Evolutionary conservation across 1,140 invertebrate genomes (phyloP).

Genomic region (Elymnias hypermnestra): DNA sequence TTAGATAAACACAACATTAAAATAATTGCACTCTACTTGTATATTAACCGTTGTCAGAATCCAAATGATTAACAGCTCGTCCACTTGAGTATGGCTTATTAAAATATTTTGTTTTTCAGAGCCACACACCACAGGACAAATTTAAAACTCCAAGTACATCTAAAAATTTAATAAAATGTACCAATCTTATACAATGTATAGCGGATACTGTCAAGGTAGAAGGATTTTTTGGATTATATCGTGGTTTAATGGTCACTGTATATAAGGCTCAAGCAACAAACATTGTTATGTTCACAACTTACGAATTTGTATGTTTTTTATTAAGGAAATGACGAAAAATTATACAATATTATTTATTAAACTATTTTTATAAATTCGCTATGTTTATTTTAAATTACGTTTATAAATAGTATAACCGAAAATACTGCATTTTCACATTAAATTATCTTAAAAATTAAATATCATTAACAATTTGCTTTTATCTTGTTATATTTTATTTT

Average conservation of each 20-base stretch:
- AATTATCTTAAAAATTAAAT: too few species aligned
- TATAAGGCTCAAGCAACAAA: slow-evolving; percentile 49
- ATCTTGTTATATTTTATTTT: too few species aligned
- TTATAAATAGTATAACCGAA: too few species aligned
- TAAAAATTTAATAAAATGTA: slow-evolving; percentile 37
- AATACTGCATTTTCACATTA: too few species aligned
- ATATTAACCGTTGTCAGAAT: too few species aligned
- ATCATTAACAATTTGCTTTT: too few species aligned
- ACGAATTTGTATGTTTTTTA: slow-evolving; percentile 48
- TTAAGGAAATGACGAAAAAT: slow-evolving; percentile 28
- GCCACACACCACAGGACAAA: slow-evolving; percentile 32
- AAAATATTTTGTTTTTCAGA: slow-evolving; percentile 37
- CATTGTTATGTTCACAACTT: slow-evolving; percentile 51
- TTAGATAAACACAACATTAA: too few species aligned
- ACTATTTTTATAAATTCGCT: too few species aligned
- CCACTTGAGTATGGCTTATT: too few species aligned
- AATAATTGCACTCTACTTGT: too few species aligned
- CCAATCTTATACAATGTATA: slow-evolving; percentile 34
- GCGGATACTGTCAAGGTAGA: slow-evolving; percentile 29
- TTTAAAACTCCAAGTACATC: slow-evolving; percentile 37
- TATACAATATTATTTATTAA: background rate
- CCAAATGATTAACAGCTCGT: too few species aligned
- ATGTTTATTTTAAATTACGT: too few species aligned
- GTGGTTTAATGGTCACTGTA: slow-evolving; percentile 46
- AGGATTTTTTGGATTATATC: slow-evolving; percentile 41